Percentiles rank a stretch among this genome's conserved stretches.
Conservation (phyloP, 2,113 vertebrate genomes). For the Sebastes fasciatus region DNA sequence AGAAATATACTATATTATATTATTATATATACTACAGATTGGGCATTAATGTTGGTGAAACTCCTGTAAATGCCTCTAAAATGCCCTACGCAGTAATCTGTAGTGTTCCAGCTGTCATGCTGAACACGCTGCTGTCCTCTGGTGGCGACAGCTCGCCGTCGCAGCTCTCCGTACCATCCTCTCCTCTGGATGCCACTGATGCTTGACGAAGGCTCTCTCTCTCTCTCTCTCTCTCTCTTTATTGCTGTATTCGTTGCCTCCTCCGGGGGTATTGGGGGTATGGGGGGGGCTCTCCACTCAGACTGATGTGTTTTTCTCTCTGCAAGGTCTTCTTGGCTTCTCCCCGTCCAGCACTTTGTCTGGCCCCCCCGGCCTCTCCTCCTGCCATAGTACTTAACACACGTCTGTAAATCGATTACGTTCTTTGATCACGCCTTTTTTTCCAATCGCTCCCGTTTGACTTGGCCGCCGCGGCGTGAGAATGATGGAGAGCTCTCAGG, state of each 20-base stretch:
- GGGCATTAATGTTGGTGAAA: background rate
- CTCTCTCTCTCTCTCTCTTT: conserved; percentile 4
- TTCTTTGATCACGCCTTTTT: conserved; percentile 58
- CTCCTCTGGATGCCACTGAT: background rate
- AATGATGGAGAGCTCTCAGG: conserved; percentile 68
- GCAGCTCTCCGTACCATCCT: background rate
- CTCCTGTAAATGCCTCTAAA: background rate
- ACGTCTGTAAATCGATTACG: conserved; percentile 67
- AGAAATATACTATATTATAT: no score
- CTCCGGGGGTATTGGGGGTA: background rate
- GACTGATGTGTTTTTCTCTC: conserved; percentile 60
- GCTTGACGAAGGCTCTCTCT: background rate
- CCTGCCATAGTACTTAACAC: conserved; percentile 64
- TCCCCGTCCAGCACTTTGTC: conserved; percentile 28
- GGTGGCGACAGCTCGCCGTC: conserved; percentile 34
- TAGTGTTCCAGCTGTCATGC: background rate
- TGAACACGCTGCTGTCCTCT: conserved; percentile 70
- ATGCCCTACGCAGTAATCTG: no score
- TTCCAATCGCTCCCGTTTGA: conserved; percentile 64
- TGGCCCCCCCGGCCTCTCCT: conserved; percentile 27
- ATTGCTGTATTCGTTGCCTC: conserved; percentile 32
- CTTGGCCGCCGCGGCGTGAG: conserved; percentile 72
- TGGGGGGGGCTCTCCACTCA: conserved; percentile 9
- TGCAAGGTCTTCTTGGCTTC: conserved; percentile 38
- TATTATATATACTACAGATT: background rate